phyloP scores from a whole-genome alignment of 2,888 invertebrate species.

The Notodonta ziczac region DNA sequence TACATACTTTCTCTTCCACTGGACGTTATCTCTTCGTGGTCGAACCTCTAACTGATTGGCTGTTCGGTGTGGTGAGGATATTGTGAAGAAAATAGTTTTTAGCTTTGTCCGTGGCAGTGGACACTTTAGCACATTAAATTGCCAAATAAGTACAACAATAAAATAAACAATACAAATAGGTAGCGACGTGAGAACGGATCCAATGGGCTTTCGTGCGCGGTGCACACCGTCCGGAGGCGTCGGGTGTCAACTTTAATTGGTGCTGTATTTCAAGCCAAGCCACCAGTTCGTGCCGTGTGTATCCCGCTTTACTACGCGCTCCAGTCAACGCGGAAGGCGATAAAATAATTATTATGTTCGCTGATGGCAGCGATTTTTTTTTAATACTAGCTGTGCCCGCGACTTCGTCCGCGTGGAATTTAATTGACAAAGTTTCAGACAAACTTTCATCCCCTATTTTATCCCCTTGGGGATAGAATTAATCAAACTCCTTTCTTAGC shows the following conservation, averaged over 20 bases:
- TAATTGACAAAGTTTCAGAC: no score
- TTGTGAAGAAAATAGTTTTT: no score
- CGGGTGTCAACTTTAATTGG: conserved; percentile 82
- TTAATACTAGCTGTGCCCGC: no score
- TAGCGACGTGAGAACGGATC: conserved; percentile 59
- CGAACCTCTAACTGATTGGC: no score
- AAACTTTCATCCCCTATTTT: no score
- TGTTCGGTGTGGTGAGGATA: no score
- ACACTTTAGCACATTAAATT: conserved; percentile 1
- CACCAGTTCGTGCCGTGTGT: conserved; percentile 67
- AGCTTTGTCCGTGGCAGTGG: neutral
- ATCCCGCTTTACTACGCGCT: conserved; percentile 43
- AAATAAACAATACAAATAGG: conserved; percentile 37
- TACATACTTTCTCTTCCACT: no score
- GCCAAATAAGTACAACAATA: conserved; percentile 15
- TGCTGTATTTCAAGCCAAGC: conserved; percentile 74
- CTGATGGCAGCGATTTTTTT: no score
- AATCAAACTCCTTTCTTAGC: no score
- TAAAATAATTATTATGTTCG: neutral
- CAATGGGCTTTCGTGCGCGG: conserved; percentile 63
- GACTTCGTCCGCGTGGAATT: no score
- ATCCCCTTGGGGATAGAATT: no score
- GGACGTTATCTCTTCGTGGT: no score
- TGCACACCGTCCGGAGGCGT: conserved; percentile 71
- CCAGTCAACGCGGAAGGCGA: conserved; percentile 45